Conservation (phyloP, 2,888 invertebrate genomes). For the Trachelus troglodyta region DNA sequence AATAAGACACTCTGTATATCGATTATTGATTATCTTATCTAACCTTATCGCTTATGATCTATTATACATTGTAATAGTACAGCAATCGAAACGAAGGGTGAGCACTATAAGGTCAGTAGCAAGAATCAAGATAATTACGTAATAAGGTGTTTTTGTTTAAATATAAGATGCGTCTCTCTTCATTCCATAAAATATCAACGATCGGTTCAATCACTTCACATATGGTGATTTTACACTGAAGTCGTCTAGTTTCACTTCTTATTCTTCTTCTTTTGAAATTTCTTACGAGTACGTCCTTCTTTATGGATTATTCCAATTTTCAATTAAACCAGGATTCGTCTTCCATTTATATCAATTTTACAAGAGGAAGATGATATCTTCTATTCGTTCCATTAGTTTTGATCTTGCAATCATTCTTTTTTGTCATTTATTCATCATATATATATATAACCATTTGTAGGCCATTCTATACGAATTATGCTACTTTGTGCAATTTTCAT, state of each 20-base stretch:
- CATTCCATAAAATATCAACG: background rate
- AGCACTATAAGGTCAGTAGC: background rate
- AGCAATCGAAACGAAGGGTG: background rate
- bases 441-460: background rate
- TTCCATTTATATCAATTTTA: background rate
- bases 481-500: slow-evolving; percentile 3
- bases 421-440: background rate
- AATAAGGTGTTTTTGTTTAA: background rate
- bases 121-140: background rate
- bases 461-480: background rate
- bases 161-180: background rate
- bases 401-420: background rate
- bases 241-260: background rate
- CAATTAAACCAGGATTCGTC: background rate
- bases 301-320: background rate
- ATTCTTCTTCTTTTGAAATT: background rate
- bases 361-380: background rate
- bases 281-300: background rate
- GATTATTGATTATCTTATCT: slow-evolving; percentile 1
- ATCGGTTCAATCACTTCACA: background rate
- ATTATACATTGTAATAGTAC: slow-evolving; percentile 1
- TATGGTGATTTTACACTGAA: background rate
- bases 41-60: slow-evolving; percentile 3
- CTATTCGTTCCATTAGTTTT: background rate
- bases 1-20: slow-evolving; percentile 32